Conservation (phyloP, 1,140 invertebrate species). For the Penaeus japonicus region DNA sequence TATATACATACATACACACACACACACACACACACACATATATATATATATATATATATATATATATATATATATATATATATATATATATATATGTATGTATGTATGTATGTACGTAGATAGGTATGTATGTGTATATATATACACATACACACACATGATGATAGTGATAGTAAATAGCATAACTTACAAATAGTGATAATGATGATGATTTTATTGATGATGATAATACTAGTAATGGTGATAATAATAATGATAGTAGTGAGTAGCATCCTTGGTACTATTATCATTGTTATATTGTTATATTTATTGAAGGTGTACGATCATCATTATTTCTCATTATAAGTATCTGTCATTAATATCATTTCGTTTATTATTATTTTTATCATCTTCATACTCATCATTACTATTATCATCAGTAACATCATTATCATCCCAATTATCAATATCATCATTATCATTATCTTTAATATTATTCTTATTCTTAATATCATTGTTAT, state of each 20-base stretch:
- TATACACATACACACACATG: not conserved
- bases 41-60: not conserved
- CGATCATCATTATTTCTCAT: not conserved
- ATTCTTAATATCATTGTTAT: too few species aligned
- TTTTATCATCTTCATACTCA: too few species aligned
- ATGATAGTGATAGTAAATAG: not conserved
- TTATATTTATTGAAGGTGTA: not conserved
- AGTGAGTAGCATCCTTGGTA: too few species aligned
- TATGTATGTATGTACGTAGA: constrained; percentile 3
- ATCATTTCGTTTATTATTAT: too few species aligned
- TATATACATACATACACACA: not conserved
- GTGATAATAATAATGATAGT: not conserved
- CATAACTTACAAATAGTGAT: not conserved
- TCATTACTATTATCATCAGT: too few species aligned
- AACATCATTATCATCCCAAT: too few species aligned
- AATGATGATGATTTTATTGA: not conserved
- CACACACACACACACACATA: not conserved
- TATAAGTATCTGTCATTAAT: too few species aligned
- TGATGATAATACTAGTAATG: not conserved
- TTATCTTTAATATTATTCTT: too few species aligned
- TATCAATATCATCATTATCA: too few species aligned
- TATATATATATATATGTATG: constrained; percentile 22
- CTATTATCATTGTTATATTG: not conserved
- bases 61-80: not conserved
- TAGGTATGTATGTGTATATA: constrained; percentile 11